Percentiles rank a stretch among this genome's conserved stretches.
These are phyloP conservation scores for Orycteropus afer DNA, from an alignment of 2,113 vertebrate species.

Conservation along the genomic window DNA sequence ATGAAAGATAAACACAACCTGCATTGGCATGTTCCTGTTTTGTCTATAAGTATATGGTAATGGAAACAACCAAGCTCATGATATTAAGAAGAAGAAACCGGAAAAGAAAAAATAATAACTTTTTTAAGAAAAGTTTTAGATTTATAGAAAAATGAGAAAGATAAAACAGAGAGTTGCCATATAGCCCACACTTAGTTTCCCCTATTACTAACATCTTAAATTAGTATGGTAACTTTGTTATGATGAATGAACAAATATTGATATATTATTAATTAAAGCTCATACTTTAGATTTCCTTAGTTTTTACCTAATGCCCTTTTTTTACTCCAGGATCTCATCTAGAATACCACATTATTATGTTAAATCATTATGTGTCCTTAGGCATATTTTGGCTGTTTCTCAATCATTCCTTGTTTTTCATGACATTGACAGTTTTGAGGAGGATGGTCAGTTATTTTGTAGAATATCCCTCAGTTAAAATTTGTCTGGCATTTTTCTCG, in stretches of 20 bases:
- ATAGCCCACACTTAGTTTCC: neutral
- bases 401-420: neutral
- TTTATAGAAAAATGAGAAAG: neutral
- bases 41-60: neutral
- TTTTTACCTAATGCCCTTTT: neutral
- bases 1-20: neutral
- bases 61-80: neutral
- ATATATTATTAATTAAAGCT: neutral
- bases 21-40: neutral
- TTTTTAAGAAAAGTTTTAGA: conserved; percentile 27
- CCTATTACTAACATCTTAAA: neutral
- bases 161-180: neutral
- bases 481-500: neutral
- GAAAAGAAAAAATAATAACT: neutral
- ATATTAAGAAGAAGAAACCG: no score
- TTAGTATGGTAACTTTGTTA: neutral
- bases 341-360: neutral
- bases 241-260: neutral
- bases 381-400: neutral
- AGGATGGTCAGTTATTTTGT: neutral
- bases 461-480: neutral
- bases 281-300: neutral
- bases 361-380: neutral
- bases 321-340: neutral
- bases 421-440: neutral